These are phyloP conservation scores for Acrobasis consociella DNA, from an alignment of 2,888 invertebrate genomes.

Conservation along the genomic window DNA sequence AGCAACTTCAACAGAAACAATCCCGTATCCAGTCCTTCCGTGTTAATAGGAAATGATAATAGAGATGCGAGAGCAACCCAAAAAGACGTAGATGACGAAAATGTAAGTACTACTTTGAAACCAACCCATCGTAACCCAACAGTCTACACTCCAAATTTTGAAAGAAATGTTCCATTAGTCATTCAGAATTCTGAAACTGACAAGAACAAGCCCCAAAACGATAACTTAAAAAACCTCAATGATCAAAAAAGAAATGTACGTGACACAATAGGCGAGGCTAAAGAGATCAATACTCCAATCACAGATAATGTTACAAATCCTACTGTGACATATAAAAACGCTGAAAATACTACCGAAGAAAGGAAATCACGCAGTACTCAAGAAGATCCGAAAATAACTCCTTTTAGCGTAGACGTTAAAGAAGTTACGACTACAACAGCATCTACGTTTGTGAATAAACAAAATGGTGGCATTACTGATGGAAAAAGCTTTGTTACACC, in stretches of 20 bases:
- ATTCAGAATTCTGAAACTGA: background rate
- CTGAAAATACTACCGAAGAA: conserved; percentile 19
- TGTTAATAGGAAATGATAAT: background rate
- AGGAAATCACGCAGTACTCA: conserved; percentile 9
- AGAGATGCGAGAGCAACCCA: conserved; percentile 8
- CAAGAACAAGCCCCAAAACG: background rate
- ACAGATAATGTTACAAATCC: background rate
- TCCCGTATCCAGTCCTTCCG: background rate
- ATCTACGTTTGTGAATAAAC: background rate
- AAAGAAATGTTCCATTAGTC: background rate
- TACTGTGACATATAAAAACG: background rate
- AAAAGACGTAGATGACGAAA: no score
- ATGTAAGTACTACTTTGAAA: no score
- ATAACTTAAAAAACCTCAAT: background rate
- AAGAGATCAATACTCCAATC: conserved; percentile 4
- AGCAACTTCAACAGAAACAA: background rate
- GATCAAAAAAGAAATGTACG: conserved; percentile 9
- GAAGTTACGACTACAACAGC: conserved; percentile 1
- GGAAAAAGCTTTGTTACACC: background rate
- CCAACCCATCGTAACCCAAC: conserved; percentile 6
- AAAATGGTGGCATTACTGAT: background rate
- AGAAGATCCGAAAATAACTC: background rate
- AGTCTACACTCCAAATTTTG: conserved; percentile 13
- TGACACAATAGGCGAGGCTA: conserved; percentile 1
- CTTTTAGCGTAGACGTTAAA: background rate